phyloP scores from a whole-genome alignment of 2,888 invertebrate genomes.

The Rhamphomyia laevipes region DNA sequence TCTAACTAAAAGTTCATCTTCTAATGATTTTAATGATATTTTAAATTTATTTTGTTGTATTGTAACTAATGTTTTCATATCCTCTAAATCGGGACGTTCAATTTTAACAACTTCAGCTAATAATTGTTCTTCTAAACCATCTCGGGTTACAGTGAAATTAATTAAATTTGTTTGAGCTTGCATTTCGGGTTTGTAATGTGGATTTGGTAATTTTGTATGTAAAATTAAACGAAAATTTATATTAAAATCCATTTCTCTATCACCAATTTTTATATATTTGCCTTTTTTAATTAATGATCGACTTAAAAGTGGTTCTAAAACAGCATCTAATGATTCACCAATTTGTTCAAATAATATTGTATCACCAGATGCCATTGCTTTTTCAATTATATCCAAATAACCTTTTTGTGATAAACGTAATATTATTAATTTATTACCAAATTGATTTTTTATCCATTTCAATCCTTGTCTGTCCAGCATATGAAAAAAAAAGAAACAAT shows the following conservation, averaged over 20 bases:
- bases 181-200: constrained; percentile 95
- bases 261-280: constrained; percentile 68
- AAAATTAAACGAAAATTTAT: constrained; percentile 70
- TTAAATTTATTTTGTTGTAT: constrained; percentile 92
- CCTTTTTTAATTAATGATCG: constrained; percentile 84
- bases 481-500: not conserved
- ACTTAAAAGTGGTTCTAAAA: constrained; percentile 80
- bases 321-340: constrained; percentile 83
- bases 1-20: constrained; percentile 79
- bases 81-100: constrained; percentile 85
- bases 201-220: constrained; percentile 90
- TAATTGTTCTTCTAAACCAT: constrained; percentile 91
- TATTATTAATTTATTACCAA: constrained; percentile 58
- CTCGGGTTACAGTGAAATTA: constrained; percentile 90
- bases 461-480: constrained; percentile 69
- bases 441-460: constrained; percentile 89
- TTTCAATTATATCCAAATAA: constrained; percentile 74
- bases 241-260: constrained; percentile 85
- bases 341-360: constrained; percentile 82
- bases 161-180: constrained; percentile 93
- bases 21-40: constrained; percentile 77
- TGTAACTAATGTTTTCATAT: constrained; percentile 70
- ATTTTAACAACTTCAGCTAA: constrained; percentile 88
- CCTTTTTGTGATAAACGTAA: constrained; percentile 69
- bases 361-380: constrained; percentile 58